Evolutionary conservation across 2,888 invertebrate genomes (phyloP), one percentile per base, ranked within the genome.

Genomic region (Phlogophora meticulosa): DNA sequence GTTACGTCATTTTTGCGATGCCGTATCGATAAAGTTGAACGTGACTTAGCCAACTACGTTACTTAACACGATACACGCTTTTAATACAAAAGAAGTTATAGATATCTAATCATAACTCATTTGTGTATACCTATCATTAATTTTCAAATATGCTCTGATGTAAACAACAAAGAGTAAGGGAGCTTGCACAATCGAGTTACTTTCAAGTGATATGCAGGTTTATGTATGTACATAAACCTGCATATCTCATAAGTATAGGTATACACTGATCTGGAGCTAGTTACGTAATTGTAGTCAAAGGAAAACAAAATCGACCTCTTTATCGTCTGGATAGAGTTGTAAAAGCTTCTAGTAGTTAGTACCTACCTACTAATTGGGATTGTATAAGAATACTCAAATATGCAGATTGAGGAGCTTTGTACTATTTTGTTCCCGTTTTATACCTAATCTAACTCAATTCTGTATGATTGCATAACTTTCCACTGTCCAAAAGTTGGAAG

Each of bases 1-100:
- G 80, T 92, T 93, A 87, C 88, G 88, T 89, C 88, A 92, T 87
- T 89, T 88, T 85, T 81, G 85, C 91, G 90, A 92, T 92, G 90
- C 83, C 72, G 85, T 85, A 87, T 86, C 85, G 92, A 92, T 92
- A 92, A 78, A 89, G 81, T 81, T 86, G 87, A 91, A 89, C 94
- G 93, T 94, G 94, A 94, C 92, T 92, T 90, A 88, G 88, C 89
- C 89, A 91, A 93, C 88, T 88, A 84, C 81, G 88, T 93, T 92
- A 89, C 90, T 89, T 90, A 91, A 92, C 84, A 87, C 85, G 86
- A 88, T 87, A 86, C 86, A 85, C 87, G 87, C 88, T 88, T 88
- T 86, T 87, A 76, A 82, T 78, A 86, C 87, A 89, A 88, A 93
- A 92, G 93, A 93, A 90, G 88, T 89, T 87, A 84, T 86, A 88